These are phyloP conservation scores for Zosterops lateralis DNA, from an alignment of 2,113 vertebrate genomes.

Conservation along the genomic window DNA sequence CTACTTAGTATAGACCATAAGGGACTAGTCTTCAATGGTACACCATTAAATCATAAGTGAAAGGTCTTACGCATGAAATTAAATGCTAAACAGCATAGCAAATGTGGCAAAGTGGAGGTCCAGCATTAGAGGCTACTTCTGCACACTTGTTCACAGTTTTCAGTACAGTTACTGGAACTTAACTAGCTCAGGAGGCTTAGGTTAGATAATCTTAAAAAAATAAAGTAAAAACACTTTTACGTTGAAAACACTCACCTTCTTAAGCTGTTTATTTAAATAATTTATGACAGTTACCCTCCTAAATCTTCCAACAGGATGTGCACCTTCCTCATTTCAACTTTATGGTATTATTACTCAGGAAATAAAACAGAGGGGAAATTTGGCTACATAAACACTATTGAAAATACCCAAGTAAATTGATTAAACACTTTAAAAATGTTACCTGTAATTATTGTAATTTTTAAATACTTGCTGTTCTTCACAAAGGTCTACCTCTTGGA, in stretches of 20 bases:
- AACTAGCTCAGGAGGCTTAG: not conserved
- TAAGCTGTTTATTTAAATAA: not conserved
- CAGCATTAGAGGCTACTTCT: not conserved
- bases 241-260: not conserved
- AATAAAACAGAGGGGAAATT: not conserved
- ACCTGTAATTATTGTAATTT: not conserved
- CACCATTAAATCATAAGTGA: not conserved
- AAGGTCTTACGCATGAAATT: not conserved
- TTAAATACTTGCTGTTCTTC: not conserved
- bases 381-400: not conserved
- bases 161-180: not conserved
- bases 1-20: not conserved
- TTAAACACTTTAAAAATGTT: not conserved
- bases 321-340: not conserved
- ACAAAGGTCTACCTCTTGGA: not conserved
- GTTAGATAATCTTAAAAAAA: not conserved
- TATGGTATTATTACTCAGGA: not conserved
- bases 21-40: not conserved
- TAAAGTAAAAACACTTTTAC: not conserved
- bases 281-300: not conserved
- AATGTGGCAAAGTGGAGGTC: not conserved
- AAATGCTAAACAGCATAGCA: not conserved
- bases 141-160: not conserved
- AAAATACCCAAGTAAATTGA: not conserved
- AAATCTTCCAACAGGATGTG: not conserved